Base-by-base conservation (phyloP, 1,140 invertebrate species). In the Phenacoccus solenopsis region DNA sequence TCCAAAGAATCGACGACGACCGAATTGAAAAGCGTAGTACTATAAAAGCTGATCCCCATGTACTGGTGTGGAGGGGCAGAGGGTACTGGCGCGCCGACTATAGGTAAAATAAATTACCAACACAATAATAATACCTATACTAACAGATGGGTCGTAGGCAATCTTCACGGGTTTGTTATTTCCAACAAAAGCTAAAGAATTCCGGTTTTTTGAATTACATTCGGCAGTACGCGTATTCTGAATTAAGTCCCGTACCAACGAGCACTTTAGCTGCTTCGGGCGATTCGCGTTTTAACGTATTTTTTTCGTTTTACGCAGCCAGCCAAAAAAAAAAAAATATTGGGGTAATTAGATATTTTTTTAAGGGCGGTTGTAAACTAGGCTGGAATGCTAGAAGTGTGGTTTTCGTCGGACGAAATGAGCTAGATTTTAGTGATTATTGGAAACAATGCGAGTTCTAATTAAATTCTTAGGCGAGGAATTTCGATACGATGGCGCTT, bases 61-160 rank as follows among this genome's bases (percentile, higher is more conserved):
- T 7, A 49, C 20, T 49, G 38, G 20, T 3, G 38, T 49, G 20
- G 38, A 16, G 16, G 38, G 2, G 2, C 38, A 32, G 30, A 13
- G 4, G 16, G 16, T 9, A n/a, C 38, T n/a, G 5, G 16, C 30
- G 30, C 30, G 13, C 5, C 30, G 30, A 13, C 30, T 32, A 32
- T 13, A 13, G 13, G 38, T 5, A 49, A 49, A 49, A 49, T 49
- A 49, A 49, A 49, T 49, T 49, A 49, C 38, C 16, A 49, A 49
- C 38, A 49, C 38, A 49, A 49, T 49, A 49, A 32, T 32, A 32
- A 49, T 49, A n/a, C n/a, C n/a, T n/a, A n/a, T n/a, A n/a, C n/a
- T n/a, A 49, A 49, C 38, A 49, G 38, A 49, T 49, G 38, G 38
- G 38, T 49, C 38, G 38, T 49, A 49, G 38, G 38, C 38, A 49